Evolutionary conservation across 2,113 vertebrate genomes (phyloP).

Genomic region (Pyrgilauda ruficollis): DNA sequence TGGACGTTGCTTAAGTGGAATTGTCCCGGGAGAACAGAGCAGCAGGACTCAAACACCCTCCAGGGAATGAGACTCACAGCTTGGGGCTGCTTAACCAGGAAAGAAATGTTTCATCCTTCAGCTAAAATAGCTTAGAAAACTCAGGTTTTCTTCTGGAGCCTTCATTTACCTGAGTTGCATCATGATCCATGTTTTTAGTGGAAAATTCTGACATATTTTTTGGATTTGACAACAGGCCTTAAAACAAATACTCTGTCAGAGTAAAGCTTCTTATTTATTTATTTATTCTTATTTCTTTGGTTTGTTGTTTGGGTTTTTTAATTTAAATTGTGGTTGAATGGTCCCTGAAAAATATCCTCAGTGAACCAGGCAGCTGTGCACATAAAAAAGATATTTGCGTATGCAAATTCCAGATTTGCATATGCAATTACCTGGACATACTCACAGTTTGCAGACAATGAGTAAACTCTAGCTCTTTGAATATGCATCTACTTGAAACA

Average conservation of each 20-base stretch:
- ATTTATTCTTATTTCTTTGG: neutral
- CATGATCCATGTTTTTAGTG: neutral
- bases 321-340: neutral
- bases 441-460: neutral
- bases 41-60: conserved; percentile 3
- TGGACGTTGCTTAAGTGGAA: conserved; percentile 43
- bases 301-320: neutral
- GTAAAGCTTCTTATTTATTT: neutral
- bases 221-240: neutral
- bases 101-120: neutral
- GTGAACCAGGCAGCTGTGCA: neutral
- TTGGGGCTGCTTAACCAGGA: neutral
- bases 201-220: neutral
- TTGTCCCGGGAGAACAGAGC: neutral
- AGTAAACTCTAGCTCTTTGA: neutral
- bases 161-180: neutral
- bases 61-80: neutral
- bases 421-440: neutral
- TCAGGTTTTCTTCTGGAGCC: neutral
- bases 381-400: neutral
- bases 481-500: neutral
- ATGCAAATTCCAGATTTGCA: neutral
- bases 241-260: neutral
- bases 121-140: neutral
- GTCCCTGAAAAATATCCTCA: neutral